Base-by-base conservation (phyloP, 2,888 invertebrate species). In the Girardia tigrina region DNA sequence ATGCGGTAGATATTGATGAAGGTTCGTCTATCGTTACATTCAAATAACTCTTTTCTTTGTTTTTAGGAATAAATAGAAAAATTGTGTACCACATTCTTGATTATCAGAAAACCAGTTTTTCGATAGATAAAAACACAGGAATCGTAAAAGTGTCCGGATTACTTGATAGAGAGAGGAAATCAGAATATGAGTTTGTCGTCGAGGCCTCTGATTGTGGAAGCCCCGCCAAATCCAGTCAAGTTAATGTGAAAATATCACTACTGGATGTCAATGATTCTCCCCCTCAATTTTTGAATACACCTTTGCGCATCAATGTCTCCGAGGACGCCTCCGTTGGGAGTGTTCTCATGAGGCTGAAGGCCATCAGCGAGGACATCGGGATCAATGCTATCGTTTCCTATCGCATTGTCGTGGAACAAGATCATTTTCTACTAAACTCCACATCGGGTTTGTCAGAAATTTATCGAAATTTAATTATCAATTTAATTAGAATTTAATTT, bases 181-280 rank as follows among this genome's bases (percentile, higher is more conserved):
- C 76, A 1, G 42, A 42, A n/a, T 74, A 76, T 28, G 12, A 76
- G 6, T 42, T 76, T 14, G 20, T 26, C 28, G 36, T 76, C 26
- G 42, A 28, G 26, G 76, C 74, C 28, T 26, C 29, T 29, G 76
- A 76, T 76, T 28, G 69, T 28, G 74, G 28, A 27, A 26, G 28
- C 14, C 73, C 73, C 6, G 6, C 73, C 6, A 12, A 26, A 42
- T n/a, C 70, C 1, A 42, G 20, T n/a, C 70, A 69, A 2, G 29
- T 36, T 16, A 69, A 69, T 6, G 74, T 76, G 4, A 76, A 20
- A 28, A 70, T 76, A 36, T 16, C 26, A 1, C 74, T 76, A n/a
- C 74, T 76, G 8, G 76, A 76, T 28, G 74, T 76, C 2, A 76
- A 76, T 70, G 76, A 76, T 29, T 76, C 76, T 20, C 76, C 76